Base-by-base conservation (phyloP, 1,140 invertebrate genomes). In the Leptinotarsa lineolata region DNA sequence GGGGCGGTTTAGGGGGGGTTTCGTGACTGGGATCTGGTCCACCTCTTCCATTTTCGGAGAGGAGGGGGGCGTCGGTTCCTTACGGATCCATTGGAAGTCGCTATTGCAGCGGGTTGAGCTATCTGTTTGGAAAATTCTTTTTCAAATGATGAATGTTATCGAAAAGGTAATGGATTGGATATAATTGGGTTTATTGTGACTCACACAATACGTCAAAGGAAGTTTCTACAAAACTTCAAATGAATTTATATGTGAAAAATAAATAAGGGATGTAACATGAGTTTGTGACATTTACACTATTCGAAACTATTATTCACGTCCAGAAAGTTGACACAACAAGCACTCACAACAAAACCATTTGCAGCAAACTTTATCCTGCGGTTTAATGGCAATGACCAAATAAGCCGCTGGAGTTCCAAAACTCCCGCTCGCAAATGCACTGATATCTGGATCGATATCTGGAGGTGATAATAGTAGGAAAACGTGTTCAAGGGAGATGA, bases 11-110 rank as follows among this genome's bases (percentile, higher is more conserved):
- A 72, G 81, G 73, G 78, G 80, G 65, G 77, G 86, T 72, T 84
- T 84, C 78, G 74, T 82, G 79, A 76, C 82, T 2, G 77, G 74
- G n/a, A 76, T 59, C 46, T 64, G 69, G 4, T 77, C 69, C n/a
- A 77, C 74, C 46, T 82, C 81, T 66, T 82, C 80, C 80, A 83
- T 82, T 67, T 77, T 81, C 12, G 76, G 75, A 1, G 78, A 73
- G 15, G 77, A 59, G 39, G 65, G 67, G 67, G 76, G 83, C 5
- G 81, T 81, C 15, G 80, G 70, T 18, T 78, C 75, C 72, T 79
- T 83, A 77, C 77, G 78, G 68, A 90, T 87, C 89, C 89, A 90
- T 84, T 86, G 87, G 77, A 90, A 90, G 80, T 88, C 87, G 77
- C 86, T 85, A 77, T 89, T 87, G 77, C 89, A 87, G 66, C 86